Evolutionary conservation across 1,140 invertebrate species (phyloP), one percentile per base, ranked within the genome.

Genomic region (Sesamia nonagrioides): DNA sequence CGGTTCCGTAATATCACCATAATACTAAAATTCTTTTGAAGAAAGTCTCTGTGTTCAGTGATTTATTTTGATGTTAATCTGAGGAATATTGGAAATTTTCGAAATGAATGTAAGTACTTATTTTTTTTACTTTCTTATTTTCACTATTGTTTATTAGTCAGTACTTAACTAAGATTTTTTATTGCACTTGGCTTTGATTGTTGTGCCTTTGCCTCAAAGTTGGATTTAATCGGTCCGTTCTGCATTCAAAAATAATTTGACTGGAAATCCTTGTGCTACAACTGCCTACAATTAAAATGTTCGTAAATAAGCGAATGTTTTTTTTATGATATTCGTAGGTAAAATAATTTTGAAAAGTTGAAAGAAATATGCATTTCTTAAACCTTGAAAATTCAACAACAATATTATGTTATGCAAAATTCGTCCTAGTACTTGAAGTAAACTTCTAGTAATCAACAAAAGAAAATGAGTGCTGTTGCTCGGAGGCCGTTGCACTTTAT

Each of bases 41-140:
- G 87, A 86, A 89, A 89, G 84, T 86, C 81, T 86, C 81, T 50
- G 82, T 85, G 83, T 58, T 69, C 40, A 77, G 73, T 80, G 73
- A 56, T 73, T 45, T 52, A 33, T 80, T 80, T 61, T 83, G 82
- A 83, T 85, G 83, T 73, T 33, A 54, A 18, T 48, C 33, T 76
- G 54, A 76, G 78, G 40, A 61, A 76, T 76, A 76, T 74, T 66
- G 52, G 37, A 58, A 45, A 61, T 50, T 45, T 71, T 61, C 33
- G 86, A 85, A 81, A 89, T 89, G 88, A 88, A 89, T 75, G 88
- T 89, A 82, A 89, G 88, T 69, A 15, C 8, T 27, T 27, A 27
- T 83, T 82, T 54, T 13, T 27, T 9, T 69, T 71, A 78, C 73
- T 75, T 75, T 75, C 73, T 50, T 21, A 63, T 63, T 75, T 61